Base-by-base conservation (phyloP, 1,140 invertebrate genomes). In the Brachionus asplanchnoidis region DNA sequence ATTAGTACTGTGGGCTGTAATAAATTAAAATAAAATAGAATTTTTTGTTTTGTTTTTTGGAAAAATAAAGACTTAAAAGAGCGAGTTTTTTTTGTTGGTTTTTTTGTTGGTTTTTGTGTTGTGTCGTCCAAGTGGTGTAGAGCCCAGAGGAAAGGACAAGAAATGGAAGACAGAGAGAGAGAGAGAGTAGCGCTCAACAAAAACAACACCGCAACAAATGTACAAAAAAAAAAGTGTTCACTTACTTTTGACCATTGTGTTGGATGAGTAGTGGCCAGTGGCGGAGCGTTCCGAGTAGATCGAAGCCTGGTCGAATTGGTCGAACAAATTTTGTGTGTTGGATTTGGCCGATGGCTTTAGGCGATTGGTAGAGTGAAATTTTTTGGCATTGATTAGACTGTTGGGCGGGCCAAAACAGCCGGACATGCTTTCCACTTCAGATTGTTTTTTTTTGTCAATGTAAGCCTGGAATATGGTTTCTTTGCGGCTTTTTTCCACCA, bases 401-500 rank as follows among this genome's bases (percentile, higher is more conserved):
- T 82, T 60, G 9, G 65, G 53, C 3, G 36, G 36, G 12, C 79
- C 79, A 46, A 82, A 82, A 28, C 65, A 60, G 12, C 53, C 53
- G 8, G 65, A 28, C 36, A 65, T 42, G 20, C 79, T 82, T 23
- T 82, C 79, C 7, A 40, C 20, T 68, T 82, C 79, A 14, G 42
- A 46, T 46, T 82, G 79, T 17, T 82, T 82, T 65, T 82, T 82
- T 44, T 82, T 82, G 32, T 82, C 79, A 44, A 82, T 82, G 28
- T 82, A 82, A 42, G 79, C 79, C 40, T 82, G 79, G 23, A 82
- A 82, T 12, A 82, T 82, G 14, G 79, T 82, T n/a, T 82, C 79
- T 68, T 82, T 82, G 17, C 79, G 79, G 53, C n/a, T 60, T 46
- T 82, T 82, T 68, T 82, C 79, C 6, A 68, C 8, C 40, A 82